Percentiles rank a stretch among this genome's conserved stretches.
Evolutionary conservation across 2,113 vertebrate genomes (phyloP).

Genomic region (Microtus montanus): DNA sequence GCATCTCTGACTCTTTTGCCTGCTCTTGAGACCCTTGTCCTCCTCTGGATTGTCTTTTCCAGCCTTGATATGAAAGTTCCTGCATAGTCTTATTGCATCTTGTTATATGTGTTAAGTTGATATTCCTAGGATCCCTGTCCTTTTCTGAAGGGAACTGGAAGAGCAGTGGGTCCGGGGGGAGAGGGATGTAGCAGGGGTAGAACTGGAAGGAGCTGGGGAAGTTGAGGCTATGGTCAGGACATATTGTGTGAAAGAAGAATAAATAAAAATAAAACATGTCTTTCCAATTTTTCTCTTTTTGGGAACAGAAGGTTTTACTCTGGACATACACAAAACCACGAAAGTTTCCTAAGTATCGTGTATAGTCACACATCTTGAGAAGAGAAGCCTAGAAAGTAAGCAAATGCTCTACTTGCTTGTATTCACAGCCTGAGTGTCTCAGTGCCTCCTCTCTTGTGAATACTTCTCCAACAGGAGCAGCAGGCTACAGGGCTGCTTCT

Average conservation of each 20-base stretch:
- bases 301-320: fast-evolving
- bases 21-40: neutral
- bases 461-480: neutral
- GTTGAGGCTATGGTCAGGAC: neutral
- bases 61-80: neutral
- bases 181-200: neutral
- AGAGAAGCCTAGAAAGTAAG: too few species aligned
- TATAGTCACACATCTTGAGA: neutral
- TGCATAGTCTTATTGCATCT: neutral
- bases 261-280: neutral
- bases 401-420: neutral
- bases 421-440: neutral
- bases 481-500: neutral
- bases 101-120: neutral
- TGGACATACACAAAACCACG: neutral
- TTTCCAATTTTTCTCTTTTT: neutral
- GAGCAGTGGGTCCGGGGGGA: neutral
- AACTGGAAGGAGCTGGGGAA: neutral
- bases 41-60: neutral
- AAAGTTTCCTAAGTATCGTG: neutral
- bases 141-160: neutral
- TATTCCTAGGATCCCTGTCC: too few species aligned
- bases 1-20: neutral
- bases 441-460: neutral
- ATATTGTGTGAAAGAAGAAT: neutral